A percentile compares a stretch with the other conserved stretches of the same genome.
phyloP scores from a whole-genome alignment of 2,797 vertebrate genomes.

The Rhabdomys pumilio region DNA sequence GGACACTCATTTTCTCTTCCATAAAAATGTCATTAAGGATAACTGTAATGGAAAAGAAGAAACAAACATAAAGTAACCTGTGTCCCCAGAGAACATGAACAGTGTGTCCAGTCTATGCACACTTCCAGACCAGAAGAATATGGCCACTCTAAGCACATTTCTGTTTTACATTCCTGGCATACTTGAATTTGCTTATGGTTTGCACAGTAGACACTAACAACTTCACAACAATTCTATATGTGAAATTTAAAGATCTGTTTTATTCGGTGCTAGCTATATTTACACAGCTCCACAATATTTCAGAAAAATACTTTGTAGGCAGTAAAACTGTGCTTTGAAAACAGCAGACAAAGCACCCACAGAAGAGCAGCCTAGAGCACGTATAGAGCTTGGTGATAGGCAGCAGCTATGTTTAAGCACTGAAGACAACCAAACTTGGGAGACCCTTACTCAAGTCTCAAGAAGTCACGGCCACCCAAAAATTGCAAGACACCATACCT shows the following conservation, averaged over 20 bases:
- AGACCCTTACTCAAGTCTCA: no score
- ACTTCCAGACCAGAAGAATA: not conserved
- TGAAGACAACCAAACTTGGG: no score
- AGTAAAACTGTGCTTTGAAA: constrained; percentile 14
- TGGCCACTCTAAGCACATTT: not conserved
- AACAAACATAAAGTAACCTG: not conserved
- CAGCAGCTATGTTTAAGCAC: not conserved
- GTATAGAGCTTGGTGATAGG: not conserved
- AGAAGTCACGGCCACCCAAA: no score
- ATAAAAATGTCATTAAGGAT: not conserved
- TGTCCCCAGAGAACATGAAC: not conserved
- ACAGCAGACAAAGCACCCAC: not conserved
- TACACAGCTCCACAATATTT: constrained; percentile 6
- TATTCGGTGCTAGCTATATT: not conserved
- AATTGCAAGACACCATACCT: no score
- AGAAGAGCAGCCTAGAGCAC: not conserved
- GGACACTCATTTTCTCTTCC: not conserved
- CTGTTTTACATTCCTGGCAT: not conserved
- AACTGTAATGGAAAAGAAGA: not conserved
- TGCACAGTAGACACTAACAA: not conserved
- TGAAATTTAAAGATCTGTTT: not conserved
- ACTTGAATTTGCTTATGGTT: not conserved
- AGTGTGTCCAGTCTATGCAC: not conserved
- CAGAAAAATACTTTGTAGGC: constrained; percentile 14
- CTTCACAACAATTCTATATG: not conserved